Conservation (phyloP, 2,797 vertebrate genomes). For the Aselliscus stoliczkanus region DNA sequence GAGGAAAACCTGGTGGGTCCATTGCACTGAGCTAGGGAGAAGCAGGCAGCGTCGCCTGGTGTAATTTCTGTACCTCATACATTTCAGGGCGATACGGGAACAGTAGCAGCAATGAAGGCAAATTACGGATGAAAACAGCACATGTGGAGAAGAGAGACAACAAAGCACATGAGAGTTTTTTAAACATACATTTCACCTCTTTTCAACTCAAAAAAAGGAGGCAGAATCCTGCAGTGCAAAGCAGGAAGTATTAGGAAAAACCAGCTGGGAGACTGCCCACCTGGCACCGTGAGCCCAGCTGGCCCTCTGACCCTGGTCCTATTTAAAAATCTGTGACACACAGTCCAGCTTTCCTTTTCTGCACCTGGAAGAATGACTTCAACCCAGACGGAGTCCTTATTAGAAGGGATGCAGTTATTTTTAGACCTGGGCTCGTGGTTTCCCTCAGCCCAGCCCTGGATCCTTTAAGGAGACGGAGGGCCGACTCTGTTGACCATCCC, state of each 20-base stretch:
- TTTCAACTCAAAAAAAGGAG: neutral
- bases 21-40: neutral
- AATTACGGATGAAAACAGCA: neutral
- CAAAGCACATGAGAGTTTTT: neutral
- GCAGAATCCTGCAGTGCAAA: slow-evolving; percentile 41
- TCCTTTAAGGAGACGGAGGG: slow-evolving; percentile 23
- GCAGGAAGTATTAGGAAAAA: slow-evolving; percentile 48
- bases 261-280: slow-evolving; percentile 23
- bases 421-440: neutral
- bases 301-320: slow-evolving; percentile 31
- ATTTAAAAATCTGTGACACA: slow-evolving; percentile 55
- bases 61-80: neutral
- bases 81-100: neutral
- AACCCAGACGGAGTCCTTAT: neutral
- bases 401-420: slow-evolving; percentile 21
- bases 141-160: neutral
- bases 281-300: slow-evolving; percentile 17
- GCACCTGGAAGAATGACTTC: slow-evolving; percentile 60
- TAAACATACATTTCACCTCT: neutral
- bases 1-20: neutral
- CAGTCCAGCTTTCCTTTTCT: slow-evolving; percentile 33
- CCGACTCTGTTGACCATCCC: neutral
- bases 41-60: neutral
- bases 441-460: neutral
- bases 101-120: neutral